Conservation (phyloP, 2,797 vertebrate species). For the Sebastes vulpes region DNA sequence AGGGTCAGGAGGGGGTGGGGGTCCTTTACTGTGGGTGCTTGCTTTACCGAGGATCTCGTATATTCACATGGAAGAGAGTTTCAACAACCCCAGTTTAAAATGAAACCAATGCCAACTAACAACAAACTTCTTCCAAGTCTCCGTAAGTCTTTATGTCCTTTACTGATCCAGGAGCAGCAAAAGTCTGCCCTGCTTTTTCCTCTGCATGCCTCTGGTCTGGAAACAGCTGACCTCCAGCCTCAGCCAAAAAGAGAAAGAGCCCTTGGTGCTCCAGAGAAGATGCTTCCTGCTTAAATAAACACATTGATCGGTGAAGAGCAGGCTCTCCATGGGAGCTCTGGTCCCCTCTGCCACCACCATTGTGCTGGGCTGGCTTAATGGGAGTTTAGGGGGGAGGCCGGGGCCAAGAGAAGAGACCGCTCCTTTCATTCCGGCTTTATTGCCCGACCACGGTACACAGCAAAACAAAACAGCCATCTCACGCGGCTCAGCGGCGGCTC, state of each 20-base stretch:
- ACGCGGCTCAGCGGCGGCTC: constrained; percentile 58
- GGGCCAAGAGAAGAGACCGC: constrained; percentile 55
- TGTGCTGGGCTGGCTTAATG: constrained; percentile 73
- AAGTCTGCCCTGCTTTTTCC: neutral
- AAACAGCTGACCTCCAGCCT: constrained; percentile 21
- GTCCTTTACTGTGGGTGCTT: constrained; percentile 26
- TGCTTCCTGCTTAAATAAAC: constrained; percentile 77
- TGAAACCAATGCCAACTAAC: constrained; percentile 2
- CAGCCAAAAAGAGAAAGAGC: neutral
- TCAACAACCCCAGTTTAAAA: neutral
- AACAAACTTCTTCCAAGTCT: constrained; percentile 2
- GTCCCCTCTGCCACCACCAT: constrained; percentile 64
- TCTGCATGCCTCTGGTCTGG: constrained; percentile 4
- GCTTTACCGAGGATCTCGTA: constrained; percentile 27
- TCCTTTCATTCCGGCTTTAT: constrained; percentile 79
- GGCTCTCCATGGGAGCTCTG: constrained; percentile 71
- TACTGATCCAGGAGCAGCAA: constrained; percentile 16
- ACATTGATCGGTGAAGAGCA: constrained; percentile 67
- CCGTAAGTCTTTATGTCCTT: neutral
- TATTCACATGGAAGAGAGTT: constrained; percentile 19
- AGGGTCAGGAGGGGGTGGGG: constrained; percentile 42
- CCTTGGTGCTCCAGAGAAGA: constrained; percentile 50
- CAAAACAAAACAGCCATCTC: constrained; percentile 79
- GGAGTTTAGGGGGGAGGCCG: constrained; percentile 45
- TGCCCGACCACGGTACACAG: constrained; percentile 67